A percentile compares a stretch with the other conserved stretches of the same genome.
Conservation (phyloP, 2,797 vertebrate species). For the Phaenicophaeus curvirostris region DNA sequence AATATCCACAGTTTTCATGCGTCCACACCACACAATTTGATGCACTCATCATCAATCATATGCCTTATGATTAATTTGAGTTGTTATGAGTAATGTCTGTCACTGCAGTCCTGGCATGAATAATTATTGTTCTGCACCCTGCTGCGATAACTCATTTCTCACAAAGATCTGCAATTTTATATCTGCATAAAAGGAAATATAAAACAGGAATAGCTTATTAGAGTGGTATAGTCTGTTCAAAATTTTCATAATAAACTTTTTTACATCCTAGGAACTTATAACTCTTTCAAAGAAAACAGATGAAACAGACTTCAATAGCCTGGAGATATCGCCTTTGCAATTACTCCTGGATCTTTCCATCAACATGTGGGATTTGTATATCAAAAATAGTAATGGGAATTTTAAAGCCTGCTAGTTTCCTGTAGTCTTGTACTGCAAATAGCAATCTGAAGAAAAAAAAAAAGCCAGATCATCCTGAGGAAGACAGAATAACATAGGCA, state of each 20-base stretch:
- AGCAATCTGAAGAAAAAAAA: not conserved
- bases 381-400: conserved; percentile 2
- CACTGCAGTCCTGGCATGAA: conserved; percentile 45
- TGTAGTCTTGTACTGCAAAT: not conserved
- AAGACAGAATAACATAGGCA: not conserved
- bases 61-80: conserved; percentile 65
- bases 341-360: not conserved
- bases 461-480: not conserved
- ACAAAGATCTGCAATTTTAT: conserved; percentile 55
- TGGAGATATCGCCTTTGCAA: not conserved
- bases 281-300: not conserved
- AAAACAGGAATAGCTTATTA: conserved; percentile 26
- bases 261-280: not conserved
- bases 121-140: conserved; percentile 58
- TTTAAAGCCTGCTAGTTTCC: not conserved
- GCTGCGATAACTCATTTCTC: conserved; percentile 60
- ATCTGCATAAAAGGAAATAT: conserved; percentile 43
- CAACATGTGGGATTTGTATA: not conserved
- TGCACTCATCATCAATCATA: conserved; percentile 58
- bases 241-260: conserved; percentile 16
- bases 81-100: conserved; percentile 67
- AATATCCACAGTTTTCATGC: conserved; percentile 48
- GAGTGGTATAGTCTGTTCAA: not conserved
- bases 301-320: not conserved
- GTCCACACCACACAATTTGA: conserved; percentile 49